A percentile compares a stretch with the other conserved stretches of the same genome.
Evolutionary conservation across 2,797 vertebrate genomes (phyloP).

Genomic region (Phalloptychus januarius): DNA sequence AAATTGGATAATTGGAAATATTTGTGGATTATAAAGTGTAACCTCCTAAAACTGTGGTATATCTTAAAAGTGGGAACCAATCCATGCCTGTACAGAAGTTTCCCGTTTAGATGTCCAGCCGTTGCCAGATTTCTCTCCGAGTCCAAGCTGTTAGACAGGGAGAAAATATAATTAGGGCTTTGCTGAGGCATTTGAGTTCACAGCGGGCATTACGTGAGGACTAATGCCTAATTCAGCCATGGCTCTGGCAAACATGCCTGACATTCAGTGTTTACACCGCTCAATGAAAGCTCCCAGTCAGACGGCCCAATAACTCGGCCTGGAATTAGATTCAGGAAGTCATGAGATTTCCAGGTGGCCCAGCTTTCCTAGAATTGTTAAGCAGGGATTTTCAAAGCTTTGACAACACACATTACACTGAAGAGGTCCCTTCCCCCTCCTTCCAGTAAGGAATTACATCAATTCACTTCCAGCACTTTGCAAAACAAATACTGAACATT

Average conservation of each 20-base stretch:
- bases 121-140: conserved; percentile 42
- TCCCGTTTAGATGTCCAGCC: conserved; percentile 36
- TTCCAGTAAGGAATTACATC: conserved; percentile 50
- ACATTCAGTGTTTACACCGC: conserved; percentile 67
- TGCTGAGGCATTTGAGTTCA: conserved; percentile 68
- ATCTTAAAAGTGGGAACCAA: not conserved
- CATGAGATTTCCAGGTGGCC: conserved; percentile 79
- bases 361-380: conserved; percentile 77
- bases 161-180: conserved; percentile 72
- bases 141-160: conserved; percentile 53
- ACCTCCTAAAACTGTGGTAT: not conserved
- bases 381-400: conserved; percentile 64
- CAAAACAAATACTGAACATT: conserved; percentile 33
- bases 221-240: conserved; percentile 73
- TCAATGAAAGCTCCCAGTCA: conserved; percentile 73
- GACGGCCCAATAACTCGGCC: conserved; percentile 70
- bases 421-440: conserved; percentile 16
- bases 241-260: conserved; percentile 68
- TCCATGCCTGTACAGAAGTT: conserved; percentile 8
- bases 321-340: conserved; percentile 79
- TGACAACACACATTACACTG: conserved; percentile 66
- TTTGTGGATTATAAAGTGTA: not conserved
- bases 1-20: not conserved
- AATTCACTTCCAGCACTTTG: conserved; percentile 28
- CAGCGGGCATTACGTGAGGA: conserved; percentile 66